Base-by-base conservation (phyloP, 2,888 invertebrate species). In the Agonopterix arenella region DNA sequence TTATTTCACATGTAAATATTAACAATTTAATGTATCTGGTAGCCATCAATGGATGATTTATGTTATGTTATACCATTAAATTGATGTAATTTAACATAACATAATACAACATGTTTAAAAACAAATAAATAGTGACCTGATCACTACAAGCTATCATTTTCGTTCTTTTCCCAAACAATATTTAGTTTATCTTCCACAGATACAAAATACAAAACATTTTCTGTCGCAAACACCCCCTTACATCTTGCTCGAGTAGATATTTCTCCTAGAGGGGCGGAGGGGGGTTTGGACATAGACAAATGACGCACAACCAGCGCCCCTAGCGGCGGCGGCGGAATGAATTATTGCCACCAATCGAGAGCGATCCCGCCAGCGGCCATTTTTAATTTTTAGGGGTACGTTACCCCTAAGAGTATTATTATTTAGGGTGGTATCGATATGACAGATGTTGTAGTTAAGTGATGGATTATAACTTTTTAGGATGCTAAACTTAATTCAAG, bases 331-430 rank as follows among this genome's bases (percentile, higher is more conserved):
- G 78, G 77, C 76, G 76, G 79, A 68, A 84, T 88, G 89, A 88
- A 63, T 83, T 83, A 89, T 82, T 56, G 73, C 81, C 72, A 75
- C 86, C 89, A 86, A 88, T 88, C 85, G 88, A 83, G 82, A 76
- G 75, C 78, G 76, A 73, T 75, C 75, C 71, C 74, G 73, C 73
- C 61, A 68, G 81, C 84, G 75, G 88, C 88, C 88, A 89, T 89
- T 86, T 88, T 89, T 88, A 85, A 88, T 88, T 88, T 84, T 85
- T 82, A 83, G 81, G 88, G 86, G 85, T 79, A 76, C 72, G 64
- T 16, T 74, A 79, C 84, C 86, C 85, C 75, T 75, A 61, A 64
- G 60, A 58, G 60, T 64, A 72, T 73, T 80, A 74, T 76, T 80
- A 79, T 80, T 82, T 77, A 68, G 60, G 54, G 58, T 61, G 66